These are phyloP conservation scores for Conistra vaccinii DNA, from an alignment of 2,888 invertebrate species.

Conservation along the genomic window DNA sequence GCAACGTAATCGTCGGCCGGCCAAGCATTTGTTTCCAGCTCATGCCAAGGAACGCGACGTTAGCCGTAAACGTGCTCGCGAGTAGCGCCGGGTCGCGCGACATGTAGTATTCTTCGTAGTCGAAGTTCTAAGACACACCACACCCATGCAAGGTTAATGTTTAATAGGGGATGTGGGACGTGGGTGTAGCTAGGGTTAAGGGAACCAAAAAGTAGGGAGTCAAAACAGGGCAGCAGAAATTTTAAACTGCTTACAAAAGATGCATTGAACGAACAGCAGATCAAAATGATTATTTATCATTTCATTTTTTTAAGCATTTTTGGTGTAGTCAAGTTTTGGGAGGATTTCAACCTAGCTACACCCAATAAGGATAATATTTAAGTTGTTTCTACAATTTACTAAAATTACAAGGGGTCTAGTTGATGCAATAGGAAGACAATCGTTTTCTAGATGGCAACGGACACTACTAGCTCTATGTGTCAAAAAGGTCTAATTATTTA, in stretches of 20 bases:
- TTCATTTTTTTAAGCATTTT: background rate
- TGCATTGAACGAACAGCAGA: background rate
- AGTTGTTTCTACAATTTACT: slow-evolving; percentile 6
- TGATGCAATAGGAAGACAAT: background rate
- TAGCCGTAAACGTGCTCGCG: slow-evolving; percentile 97
- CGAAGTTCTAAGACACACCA: slow-evolving; percentile 94
- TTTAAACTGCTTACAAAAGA: slow-evolving; percentile 1
- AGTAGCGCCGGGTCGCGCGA: slow-evolving; percentile 98
- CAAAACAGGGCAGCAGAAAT: no score
- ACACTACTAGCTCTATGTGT: slow-evolving; percentile 1
- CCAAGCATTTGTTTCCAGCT: slow-evolving; percentile 99
- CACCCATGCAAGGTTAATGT: slow-evolving; percentile 79
- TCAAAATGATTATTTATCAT: background rate
- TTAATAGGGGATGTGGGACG: slow-evolving; percentile 33
- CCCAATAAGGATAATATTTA: background rate
- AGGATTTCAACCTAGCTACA: slow-evolving; percentile 25
- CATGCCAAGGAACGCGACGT: slow-evolving; percentile 98
- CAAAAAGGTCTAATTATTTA: background rate
- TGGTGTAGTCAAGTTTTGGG: background rate
- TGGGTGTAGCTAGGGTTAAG: slow-evolving; percentile 34
- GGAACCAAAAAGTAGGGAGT: background rate
- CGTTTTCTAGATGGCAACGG: slow-evolving; percentile 4
- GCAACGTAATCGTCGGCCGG: slow-evolving; percentile 97
- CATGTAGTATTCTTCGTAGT: slow-evolving; percentile 98
- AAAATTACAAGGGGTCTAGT: slow-evolving; percentile 6